A percentile compares a stretch with the other conserved stretches of the same genome.
phyloP scores from a whole-genome alignment of 92 coral and sea anemone genomes.

The Porites divaricata region DNA sequence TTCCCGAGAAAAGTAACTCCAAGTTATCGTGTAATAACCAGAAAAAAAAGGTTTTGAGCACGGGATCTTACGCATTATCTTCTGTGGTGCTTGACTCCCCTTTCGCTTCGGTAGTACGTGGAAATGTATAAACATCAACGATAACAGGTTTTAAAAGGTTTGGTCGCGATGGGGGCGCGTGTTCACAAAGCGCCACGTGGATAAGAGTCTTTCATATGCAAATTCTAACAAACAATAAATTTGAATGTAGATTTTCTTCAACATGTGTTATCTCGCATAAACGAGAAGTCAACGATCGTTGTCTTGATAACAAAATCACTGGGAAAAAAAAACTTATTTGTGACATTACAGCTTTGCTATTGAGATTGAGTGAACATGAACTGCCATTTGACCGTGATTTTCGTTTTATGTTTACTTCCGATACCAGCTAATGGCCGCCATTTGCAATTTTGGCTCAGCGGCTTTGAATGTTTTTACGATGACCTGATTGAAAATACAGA shows the following conservation, averaged over 20 bases:
- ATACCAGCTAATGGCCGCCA: constrained; percentile 72
- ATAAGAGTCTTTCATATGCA: constrained; percentile 32
- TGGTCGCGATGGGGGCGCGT: constrained; percentile 15
- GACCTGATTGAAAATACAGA: constrained; percentile 84
- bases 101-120: no score
- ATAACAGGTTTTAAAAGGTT: no score
- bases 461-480: constrained; percentile 97
- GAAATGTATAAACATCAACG: no score
- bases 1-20: no score
- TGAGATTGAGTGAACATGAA: constrained; percentile 13
- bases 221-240: constrained; percentile 21
- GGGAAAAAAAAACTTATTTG: background rate
- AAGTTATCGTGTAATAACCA: no score
- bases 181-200: constrained; percentile 44
- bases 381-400: constrained; percentile 20
- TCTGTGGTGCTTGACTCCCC: no score
- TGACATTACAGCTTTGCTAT: background rate
- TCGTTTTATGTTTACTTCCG: constrained; percentile 34
- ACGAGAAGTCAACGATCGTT: background rate
- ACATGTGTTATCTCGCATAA: constrained; percentile 34
- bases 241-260: constrained; percentile 15
- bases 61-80: no score
- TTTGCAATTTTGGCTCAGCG: constrained; percentile 93
- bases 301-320: background rate
- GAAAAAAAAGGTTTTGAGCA: no score